phyloP scores from a whole-genome alignment of 2,888 invertebrate genomes.

The Smittia sp. region DNA sequence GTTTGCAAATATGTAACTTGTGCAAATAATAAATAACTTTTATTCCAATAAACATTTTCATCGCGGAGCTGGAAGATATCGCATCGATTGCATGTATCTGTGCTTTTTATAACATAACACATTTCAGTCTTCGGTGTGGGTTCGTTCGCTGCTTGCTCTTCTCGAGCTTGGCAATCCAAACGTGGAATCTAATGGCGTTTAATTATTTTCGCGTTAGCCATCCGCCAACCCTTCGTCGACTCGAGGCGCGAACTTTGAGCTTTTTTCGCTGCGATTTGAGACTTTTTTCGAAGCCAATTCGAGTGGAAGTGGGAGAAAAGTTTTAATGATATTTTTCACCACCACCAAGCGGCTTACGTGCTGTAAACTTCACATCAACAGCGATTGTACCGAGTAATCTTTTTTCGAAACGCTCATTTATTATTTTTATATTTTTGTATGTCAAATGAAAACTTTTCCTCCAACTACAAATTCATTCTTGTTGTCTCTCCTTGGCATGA shows the following conservation, averaged over 20 bases:
- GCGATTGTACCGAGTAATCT: slow-evolving; percentile 1
- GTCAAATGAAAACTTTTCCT: slow-evolving; percentile 37
- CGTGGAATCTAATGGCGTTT: neutral
- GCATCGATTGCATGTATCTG: slow-evolving; percentile 28
- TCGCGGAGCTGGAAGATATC: neutral
- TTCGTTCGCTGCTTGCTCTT: slow-evolving; percentile 24
- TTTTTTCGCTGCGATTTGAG: neutral
- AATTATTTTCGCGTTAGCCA: neutral
- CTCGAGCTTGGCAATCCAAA: no score
- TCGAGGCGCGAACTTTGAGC: neutral
- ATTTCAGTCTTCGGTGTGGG: slow-evolving; percentile 13
- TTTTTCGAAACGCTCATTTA: slow-evolving; percentile 20
- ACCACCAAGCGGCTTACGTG: neutral
- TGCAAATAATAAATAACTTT: slow-evolving; percentile 7
- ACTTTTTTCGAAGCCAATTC: neutral
- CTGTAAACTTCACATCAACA: neutral
- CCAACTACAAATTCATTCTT: neutral
- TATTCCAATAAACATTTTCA: slow-evolving; percentile 5
- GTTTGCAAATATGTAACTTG: neutral
- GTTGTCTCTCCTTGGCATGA: neutral
- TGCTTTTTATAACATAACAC: slow-evolving; percentile 27
- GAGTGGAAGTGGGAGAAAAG: neutral
- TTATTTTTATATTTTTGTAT: slow-evolving; percentile 29
- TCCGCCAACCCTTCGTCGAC: neutral
- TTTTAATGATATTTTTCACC: neutral